A percentile compares a stretch with the other conserved stretches of the same genome.
Conservation (phyloP, 1,140 invertebrate genomes). For the Hydropsyche tenuis region DNA sequence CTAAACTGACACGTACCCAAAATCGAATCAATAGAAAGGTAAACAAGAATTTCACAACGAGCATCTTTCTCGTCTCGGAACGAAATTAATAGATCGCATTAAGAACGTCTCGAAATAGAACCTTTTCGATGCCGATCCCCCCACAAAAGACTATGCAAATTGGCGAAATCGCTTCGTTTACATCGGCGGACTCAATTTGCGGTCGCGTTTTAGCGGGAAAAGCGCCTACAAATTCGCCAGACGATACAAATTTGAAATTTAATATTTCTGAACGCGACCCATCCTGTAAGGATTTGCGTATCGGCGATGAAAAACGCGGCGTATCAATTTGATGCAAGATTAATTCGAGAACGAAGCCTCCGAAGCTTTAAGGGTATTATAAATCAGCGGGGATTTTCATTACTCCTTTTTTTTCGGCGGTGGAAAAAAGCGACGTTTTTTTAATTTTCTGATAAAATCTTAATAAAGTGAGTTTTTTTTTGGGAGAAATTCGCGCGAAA, state of each 20-base stretch:
- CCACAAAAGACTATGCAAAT: slow-evolving; percentile 14
- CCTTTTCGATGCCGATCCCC: not conserved
- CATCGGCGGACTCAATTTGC: slow-evolving; percentile 1
- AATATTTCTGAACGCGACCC: not conserved
- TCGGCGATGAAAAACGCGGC: not conserved
- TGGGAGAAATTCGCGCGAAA: too few relatives aligned
- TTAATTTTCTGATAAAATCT: too few relatives aligned
- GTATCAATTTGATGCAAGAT: not conserved
- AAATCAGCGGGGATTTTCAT: not conserved
- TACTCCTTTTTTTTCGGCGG: too few relatives aligned
- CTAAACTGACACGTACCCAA: too few relatives aligned
- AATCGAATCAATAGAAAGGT: too few relatives aligned
- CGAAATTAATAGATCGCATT: too few relatives aligned
- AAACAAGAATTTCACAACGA: too few relatives aligned
- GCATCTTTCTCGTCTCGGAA: too few relatives aligned
- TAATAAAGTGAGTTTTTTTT: too few relatives aligned
- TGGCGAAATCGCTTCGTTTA: slow-evolving; percentile 1
- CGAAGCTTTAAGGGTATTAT: not conserved
- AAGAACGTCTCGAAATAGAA: not conserved
- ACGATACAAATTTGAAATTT: slow-evolving; percentile 10
- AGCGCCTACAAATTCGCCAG: not conserved
- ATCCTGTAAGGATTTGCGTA: not conserved
- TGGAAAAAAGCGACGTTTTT: too few relatives aligned
- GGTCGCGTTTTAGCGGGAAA: not conserved
- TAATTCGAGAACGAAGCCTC: slow-evolving; percentile 2